phyloP scores from a whole-genome alignment of 2,113 vertebrate species.

The Baryphthengus martii region DNA sequence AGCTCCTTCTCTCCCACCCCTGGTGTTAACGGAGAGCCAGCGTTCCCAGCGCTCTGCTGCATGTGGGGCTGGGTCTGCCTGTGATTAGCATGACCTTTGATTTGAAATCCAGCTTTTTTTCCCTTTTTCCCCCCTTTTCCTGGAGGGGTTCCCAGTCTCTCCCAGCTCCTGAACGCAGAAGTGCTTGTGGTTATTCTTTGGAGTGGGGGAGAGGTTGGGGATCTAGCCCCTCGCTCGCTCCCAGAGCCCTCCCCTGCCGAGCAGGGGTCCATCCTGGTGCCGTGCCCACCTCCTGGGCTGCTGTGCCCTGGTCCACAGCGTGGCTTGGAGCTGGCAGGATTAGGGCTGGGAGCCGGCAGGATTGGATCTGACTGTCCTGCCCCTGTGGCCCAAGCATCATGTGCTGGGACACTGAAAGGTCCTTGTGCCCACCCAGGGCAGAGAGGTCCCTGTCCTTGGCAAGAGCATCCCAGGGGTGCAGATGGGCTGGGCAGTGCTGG shows the following conservation, averaged over 20 bases:
- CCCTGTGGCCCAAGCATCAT: accelerated
- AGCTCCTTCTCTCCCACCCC: accelerated
- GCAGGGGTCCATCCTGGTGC: accelerated
- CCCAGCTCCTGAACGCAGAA: conserved; percentile 1
- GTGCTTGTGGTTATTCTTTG: conserved; percentile 2
- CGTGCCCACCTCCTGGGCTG: accelerated
- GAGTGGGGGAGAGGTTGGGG: background rate
- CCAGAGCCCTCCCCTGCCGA: background rate
- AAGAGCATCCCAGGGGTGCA: background rate
- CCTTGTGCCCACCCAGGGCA: background rate
- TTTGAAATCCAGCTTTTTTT: conserved; percentile 8
- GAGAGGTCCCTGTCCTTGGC: background rate
- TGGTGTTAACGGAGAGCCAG: background rate
- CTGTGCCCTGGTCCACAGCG: background rate
- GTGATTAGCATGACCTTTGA: background rate
- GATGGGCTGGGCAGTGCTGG: background rate
- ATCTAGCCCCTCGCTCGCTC: background rate
- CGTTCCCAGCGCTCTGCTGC: background rate
- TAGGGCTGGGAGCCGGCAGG: background rate
- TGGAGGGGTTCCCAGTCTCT: background rate
- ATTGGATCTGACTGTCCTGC: background rate
- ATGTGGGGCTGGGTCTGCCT: background rate
- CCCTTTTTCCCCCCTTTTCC: background rate
- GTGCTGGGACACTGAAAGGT: background rate
- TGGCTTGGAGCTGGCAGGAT: background rate